These are phyloP conservation scores for Boulengeromyrus knoepffleri DNA, from an alignment of 2,113 vertebrate genomes.

Conservation along the genomic window DNA sequence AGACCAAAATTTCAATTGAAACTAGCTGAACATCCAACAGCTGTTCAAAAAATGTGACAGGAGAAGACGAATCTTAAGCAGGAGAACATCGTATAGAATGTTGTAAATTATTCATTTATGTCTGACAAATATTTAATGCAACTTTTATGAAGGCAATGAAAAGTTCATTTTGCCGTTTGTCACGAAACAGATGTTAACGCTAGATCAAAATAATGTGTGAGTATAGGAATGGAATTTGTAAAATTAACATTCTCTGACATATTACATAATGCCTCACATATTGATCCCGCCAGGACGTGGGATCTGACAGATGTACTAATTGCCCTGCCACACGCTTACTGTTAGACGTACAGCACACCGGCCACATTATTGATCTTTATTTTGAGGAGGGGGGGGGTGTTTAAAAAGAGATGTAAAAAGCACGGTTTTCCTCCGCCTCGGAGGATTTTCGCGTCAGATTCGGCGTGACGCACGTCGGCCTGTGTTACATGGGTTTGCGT, in stretches of 20 bases:
- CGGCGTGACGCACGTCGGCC: slow-evolving; percentile 32
- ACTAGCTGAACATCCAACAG: neutral
- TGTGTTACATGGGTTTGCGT: slow-evolving; percentile 42
- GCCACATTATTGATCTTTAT: neutral
- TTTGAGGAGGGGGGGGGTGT: neutral
- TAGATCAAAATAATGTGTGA: neutral
- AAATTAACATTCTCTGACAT: neutral
- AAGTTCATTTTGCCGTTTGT: neutral
- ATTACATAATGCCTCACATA: neutral
- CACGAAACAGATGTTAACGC: neutral
- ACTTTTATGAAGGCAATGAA: neutral
- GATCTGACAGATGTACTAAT: neutral
- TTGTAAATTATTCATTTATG: slow-evolving; percentile 1
- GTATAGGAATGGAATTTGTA: neutral
- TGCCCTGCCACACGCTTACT: neutral
- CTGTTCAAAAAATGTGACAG: neutral
- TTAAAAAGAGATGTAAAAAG: neutral
- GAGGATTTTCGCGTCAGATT: neutral
- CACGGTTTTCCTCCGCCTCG: neutral
- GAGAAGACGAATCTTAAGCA: neutral
- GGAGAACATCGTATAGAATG: neutral
- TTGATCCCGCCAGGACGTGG: neutral
- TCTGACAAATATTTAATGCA: neutral
- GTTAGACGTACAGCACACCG: neutral
- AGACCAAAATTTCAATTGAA: neutral